A percentile compares a stretch with the other conserved stretches of the same genome.
Conservation (phyloP, 1,140 invertebrate species). For the Drosophila nikananu region DNA sequence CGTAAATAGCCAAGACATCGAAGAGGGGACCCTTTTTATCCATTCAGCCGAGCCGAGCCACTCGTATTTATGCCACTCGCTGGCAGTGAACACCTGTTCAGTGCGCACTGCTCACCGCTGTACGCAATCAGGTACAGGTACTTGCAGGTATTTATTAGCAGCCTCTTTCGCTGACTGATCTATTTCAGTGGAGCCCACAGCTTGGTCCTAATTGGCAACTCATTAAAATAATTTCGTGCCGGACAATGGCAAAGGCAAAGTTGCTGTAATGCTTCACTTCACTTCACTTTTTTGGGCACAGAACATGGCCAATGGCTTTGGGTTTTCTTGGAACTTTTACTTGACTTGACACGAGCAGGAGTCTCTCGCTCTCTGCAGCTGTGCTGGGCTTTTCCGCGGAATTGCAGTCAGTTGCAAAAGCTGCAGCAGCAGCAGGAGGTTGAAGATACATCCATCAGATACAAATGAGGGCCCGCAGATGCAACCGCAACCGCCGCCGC, state of each 20-base stretch:
- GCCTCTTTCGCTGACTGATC: conserved; percentile 51
- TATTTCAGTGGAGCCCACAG: conserved; percentile 42
- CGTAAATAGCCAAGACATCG: conserved; percentile 41
- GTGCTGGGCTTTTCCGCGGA: conserved; percentile 58
- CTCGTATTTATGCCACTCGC: conserved; percentile 66
- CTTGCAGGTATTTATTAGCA: conserved; percentile 70
- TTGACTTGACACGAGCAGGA: conserved; percentile 67
- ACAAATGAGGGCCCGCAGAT: conserved; percentile 77
- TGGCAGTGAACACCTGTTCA: conserved; percentile 59
- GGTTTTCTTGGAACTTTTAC: conserved; percentile 74
- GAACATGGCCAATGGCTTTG: conserved; percentile 58
- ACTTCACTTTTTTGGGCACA: conserved; percentile 47
- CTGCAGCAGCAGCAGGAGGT: conserved; percentile 62
- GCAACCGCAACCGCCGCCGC: conserved; percentile 40
- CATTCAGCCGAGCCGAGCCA: conserved; percentile 2
- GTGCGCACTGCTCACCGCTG: conserved; percentile 45
- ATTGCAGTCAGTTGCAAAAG: conserved; percentile 25
- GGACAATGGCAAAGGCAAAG: conserved; percentile 53
- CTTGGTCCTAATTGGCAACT: conserved; percentile 70
- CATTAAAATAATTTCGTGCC: conserved; percentile 77
- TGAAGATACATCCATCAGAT: conserved; percentile 78
- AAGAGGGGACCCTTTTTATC: conserved; percentile 27
- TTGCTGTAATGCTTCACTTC: conserved; percentile 9
- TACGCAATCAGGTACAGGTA: conserved; percentile 51
- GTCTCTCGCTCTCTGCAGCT: conserved; percentile 57